These are phyloP conservation scores for Parambassis ranga DNA, from an alignment of 2,797 vertebrate species.

Conservation along the genomic window DNA sequence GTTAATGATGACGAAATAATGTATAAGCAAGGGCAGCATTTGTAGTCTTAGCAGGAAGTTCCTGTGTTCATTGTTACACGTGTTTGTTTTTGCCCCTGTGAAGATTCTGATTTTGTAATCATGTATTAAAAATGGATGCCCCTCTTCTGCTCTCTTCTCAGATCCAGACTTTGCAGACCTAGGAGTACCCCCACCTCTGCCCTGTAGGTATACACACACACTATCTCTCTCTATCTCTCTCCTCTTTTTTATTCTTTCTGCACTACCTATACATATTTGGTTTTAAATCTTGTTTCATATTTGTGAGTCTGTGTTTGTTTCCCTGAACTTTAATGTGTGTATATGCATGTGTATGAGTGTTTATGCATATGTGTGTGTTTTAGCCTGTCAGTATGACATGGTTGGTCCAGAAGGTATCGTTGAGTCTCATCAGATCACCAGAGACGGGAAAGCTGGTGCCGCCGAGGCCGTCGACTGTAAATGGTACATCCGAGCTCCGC, in stretches of 20 bases:
- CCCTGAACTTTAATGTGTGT: conserved; percentile 52
- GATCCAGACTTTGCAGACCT: conserved; percentile 99
- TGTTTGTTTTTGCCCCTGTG: conserved; percentile 28
- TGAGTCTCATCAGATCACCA: conserved; percentile 94
- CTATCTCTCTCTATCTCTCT: conserved; percentile 20
- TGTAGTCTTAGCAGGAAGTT: conserved; percentile 13
- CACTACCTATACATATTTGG: background rate
- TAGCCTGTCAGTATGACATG: conserved; percentile 98
- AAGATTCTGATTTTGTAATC: conserved; percentile 38
- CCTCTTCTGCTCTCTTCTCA: conserved; percentile 78
- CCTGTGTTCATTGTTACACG: conserved; percentile 8
- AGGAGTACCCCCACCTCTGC: conserved; percentile 93
- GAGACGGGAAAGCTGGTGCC: conserved; percentile 92
- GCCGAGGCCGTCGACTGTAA: conserved; percentile 97
- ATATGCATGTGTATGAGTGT: conserved; percentile 23
- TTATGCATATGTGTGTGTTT: conserved; percentile 63
- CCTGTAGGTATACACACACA: conserved; percentile 87
- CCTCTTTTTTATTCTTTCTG: conserved; percentile 9
- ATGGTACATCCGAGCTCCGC: conserved; percentile 97
- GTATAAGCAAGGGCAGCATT: background rate
- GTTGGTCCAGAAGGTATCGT: conserved; percentile 97
- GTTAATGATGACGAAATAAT: background rate
- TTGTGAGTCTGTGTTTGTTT: conserved; percentile 21
- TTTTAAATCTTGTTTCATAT: conserved; percentile 1
- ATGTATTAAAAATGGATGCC: conserved; percentile 52